Evolutionary conservation across 35 echinoderm and acorn worm species (phyloP), one percentile per base, ranked within the genome.

Genomic region (Acanthaster planci): DNA sequence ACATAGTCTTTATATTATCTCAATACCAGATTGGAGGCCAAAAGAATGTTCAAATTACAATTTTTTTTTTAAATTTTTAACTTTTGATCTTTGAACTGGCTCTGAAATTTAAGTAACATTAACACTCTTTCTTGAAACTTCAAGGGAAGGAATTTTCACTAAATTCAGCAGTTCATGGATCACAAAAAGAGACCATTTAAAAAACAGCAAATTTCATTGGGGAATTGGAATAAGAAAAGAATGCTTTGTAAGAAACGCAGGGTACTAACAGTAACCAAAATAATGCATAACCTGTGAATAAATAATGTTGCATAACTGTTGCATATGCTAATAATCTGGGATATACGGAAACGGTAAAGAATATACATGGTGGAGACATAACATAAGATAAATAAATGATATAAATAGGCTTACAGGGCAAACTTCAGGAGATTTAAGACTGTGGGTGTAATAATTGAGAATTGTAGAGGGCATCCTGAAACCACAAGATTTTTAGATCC

Each of bases 301-400:
- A 72, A 72, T 72, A 72, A 72, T 72, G 64, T 72, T 72, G 64
- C 64, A 72, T 72, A 72, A 72, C 23, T 72, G 64, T 72, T 72
- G 64, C 64, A 72, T 72, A 36, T 31, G 30, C 64, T 72, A 72
- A 72, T 36, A 72, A 9, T 14, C 22, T 72, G 64, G 23, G 12
- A 47, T 12, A 4, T 12, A 47, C 4, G 12, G 30, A 26, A 72
- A 72, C 8, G 34, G 64, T 34, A 47, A 47, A 47, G 4, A 47
- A 47, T 72, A 72, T 72, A 72, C 15, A 35, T 31, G 34, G 64
- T 72, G 30, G 30, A 12, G 64, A 72, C 29, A 19, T 72, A 26
- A 29, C 14, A 34, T 26, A 29, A 72, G 64, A 72, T 72, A 72
- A 72, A 72, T 72, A 72, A 47, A 47, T 6, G 4, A 47, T 6